Conservation (phyloP, 2,113 vertebrate species). For the Otolemur garnettii region DNA sequence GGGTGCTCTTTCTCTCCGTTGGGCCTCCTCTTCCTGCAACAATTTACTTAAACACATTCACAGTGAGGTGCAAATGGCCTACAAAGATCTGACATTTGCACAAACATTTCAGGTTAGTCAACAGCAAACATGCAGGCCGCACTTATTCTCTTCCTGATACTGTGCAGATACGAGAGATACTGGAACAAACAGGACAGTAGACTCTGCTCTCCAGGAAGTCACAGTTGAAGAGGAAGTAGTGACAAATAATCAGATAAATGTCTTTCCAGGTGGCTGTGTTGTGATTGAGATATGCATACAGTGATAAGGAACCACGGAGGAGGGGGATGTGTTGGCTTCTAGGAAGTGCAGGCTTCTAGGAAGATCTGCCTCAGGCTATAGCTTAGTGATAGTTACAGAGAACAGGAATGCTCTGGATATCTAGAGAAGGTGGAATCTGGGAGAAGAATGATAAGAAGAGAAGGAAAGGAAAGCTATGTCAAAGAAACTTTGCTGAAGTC, state of each 20-base stretch:
- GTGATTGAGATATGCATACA: not conserved
- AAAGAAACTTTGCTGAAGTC: not conserved
- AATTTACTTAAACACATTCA: conserved; percentile 7
- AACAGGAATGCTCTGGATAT: not conserved
- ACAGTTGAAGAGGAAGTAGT: not conserved
- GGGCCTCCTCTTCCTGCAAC: no score
- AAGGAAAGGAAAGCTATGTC: not conserved
- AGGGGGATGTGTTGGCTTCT: no score
- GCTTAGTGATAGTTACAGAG: not conserved
- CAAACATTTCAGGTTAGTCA: not conserved
- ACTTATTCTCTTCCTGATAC: not conserved
- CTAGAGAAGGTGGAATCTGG: not conserved
- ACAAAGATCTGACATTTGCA: not conserved
- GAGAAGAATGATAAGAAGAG: not conserved
- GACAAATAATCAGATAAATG: not conserved
- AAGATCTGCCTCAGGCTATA: not conserved
- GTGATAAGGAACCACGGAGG: not conserved
- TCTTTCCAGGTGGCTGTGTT: not conserved
- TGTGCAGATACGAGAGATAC: not conserved
- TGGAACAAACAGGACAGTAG: not conserved
- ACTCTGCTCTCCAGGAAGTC: not conserved
- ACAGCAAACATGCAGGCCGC: not conserved
- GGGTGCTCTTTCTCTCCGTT: no score
- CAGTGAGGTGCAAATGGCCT: not conserved
- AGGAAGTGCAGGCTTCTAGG: not conserved